Evolutionary conservation across 1,140 invertebrate genomes (phyloP).

Genomic region (Hirudo medicinalis): DNA sequence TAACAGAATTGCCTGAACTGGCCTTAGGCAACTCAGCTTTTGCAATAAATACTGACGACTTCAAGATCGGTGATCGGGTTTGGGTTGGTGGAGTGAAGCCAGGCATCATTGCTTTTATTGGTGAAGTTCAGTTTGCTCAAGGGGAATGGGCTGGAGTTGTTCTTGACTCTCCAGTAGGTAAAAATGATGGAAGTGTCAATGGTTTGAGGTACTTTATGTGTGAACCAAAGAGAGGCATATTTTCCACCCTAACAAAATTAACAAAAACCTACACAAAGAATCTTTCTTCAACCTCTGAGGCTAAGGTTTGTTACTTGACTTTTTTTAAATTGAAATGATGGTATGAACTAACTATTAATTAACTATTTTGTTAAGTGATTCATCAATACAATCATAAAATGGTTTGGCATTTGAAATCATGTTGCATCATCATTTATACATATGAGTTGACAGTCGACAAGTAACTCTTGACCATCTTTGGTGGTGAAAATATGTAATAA

Average conservation of each 20-base stretch:
- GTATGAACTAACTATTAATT: too few relatives aligned
- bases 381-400: too few relatives aligned
- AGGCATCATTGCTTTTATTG: slow-evolving; percentile 87
- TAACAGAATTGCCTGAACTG: too few relatives aligned
- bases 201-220: slow-evolving; percentile 57
- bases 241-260: slow-evolving; percentile 75
- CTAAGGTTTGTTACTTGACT: too few relatives aligned
- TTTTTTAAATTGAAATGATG: too few relatives aligned
- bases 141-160: slow-evolving; percentile 42
- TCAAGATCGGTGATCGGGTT: slow-evolving; percentile 83
- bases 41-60: slow-evolving; percentile 48
- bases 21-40: too few relatives aligned
- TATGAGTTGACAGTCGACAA: too few relatives aligned
- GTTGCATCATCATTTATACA: too few relatives aligned
- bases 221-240: slow-evolving; percentile 78
- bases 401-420: too few relatives aligned
- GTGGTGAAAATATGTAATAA: too few relatives aligned
- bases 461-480: too few relatives aligned
- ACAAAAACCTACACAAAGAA: slow-evolving; percentile 53
- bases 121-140: slow-evolving; percentile 59
- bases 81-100: slow-evolving; percentile 91
- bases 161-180: slow-evolving; percentile 39
- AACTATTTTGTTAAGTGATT: too few relatives aligned
- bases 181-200: slow-evolving; percentile 44
- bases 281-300: not conserved